Conservation (phyloP, 2,113 vertebrate genomes). For the Delphinapterus leucas region DNA sequence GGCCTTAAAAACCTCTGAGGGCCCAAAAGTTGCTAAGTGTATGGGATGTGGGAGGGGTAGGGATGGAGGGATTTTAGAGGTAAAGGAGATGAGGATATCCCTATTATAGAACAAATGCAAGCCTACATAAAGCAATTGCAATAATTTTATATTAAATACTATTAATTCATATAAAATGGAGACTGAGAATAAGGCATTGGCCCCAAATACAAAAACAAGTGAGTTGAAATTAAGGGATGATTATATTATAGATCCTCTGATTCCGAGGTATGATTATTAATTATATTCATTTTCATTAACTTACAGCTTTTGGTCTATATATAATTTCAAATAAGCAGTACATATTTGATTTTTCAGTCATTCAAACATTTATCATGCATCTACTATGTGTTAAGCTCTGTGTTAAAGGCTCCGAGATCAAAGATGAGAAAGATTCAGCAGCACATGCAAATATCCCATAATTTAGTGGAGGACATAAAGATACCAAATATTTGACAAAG, state of each 20-base stretch:
- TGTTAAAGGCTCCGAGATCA: neutral
- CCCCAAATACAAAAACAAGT: neutral
- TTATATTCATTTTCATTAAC: neutral
- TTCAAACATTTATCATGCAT: neutral
- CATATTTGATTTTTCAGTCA: neutral
- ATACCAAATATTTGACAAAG: neutral
- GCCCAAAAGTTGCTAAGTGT: neutral
- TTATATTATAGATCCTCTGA: neutral
- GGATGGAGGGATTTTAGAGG: neutral
- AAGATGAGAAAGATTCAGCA: neutral
- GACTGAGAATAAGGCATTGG: neutral
- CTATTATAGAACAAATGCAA: neutral
- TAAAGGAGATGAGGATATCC: neutral
- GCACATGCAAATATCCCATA: neutral
- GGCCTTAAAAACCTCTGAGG: neutral
- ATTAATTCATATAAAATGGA: neutral
- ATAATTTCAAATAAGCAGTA: neutral
- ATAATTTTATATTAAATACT: neutral
- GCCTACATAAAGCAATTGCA: fast-evolving
- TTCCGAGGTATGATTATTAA: neutral
- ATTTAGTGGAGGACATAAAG: neutral
- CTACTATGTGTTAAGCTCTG: neutral
- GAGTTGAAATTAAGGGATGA: neutral
- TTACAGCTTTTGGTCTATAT: neutral
- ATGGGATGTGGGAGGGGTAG: too few relatives aligned